These are phyloP conservation scores for Burhinus oedicnemus DNA, from an alignment of 2,113 vertebrate genomes.

Conservation along the genomic window DNA sequence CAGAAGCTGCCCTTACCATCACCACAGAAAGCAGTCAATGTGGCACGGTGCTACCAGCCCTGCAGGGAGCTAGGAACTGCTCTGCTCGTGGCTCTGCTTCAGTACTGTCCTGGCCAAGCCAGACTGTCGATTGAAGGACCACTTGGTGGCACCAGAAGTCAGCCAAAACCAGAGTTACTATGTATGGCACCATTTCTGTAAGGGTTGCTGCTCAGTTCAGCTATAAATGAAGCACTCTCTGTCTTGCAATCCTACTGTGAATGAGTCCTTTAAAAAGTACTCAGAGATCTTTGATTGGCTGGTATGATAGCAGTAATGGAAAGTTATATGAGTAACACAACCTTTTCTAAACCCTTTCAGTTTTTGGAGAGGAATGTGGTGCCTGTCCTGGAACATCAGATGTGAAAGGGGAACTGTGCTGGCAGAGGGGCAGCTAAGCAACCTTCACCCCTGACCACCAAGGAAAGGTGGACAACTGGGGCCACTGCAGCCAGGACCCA, in stretches of 20 bases:
- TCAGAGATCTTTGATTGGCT: neutral
- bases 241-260: neutral
- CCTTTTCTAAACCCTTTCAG: neutral
- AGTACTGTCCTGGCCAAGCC: neutral
- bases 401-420: neutral
- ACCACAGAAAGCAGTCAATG: neutral
- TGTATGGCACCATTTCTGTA: neutral
- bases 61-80: neutral
- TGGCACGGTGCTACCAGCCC: neutral
- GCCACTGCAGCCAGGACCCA: neutral
- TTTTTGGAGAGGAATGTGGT: neutral
- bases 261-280: neutral
- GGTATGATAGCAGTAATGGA: accelerated
- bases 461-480: neutral
- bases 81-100: neutral
- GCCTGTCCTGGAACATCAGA: neutral
- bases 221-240: neutral
- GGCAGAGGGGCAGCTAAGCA: neutral
- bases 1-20: neutral
- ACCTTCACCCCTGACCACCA: neutral
- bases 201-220: neutral
- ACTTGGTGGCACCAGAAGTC: neutral
- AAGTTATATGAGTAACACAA: neutral
- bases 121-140: neutral
- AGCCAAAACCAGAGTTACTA: neutral